These are phyloP conservation scores for Rhinogobius similis DNA, from an alignment of 2,113 vertebrate genomes.

Conservation along the genomic window DNA sequence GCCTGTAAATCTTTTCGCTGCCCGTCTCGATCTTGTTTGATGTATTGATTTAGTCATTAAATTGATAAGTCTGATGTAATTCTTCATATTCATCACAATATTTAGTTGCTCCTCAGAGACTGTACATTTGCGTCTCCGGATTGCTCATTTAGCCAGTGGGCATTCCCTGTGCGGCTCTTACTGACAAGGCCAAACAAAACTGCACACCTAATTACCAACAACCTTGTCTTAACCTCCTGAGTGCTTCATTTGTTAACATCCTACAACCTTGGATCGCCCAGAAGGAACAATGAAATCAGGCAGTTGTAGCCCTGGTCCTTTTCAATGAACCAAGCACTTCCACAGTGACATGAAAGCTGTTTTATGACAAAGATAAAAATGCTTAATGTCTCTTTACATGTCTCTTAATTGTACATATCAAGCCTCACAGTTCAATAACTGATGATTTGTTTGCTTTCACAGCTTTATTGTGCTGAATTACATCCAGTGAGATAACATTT, in stretches of 20 bases:
- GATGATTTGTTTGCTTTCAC: no score
- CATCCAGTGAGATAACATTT: not conserved
- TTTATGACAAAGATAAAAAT: not conserved
- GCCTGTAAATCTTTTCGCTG: not conserved
- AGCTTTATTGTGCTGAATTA: not conserved
- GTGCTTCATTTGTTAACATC: not conserved
- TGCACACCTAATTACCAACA: conserved; percentile 17
- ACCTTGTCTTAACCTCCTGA: conserved; percentile 13
- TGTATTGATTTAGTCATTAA: not conserved
- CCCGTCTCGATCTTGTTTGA: no score
- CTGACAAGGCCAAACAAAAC: conserved; percentile 26
- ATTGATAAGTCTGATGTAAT: not conserved
- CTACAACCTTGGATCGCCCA: conserved; percentile 12
- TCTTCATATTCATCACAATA: not conserved
- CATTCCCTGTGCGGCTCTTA: conserved; percentile 15
- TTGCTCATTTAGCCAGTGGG: conserved; percentile 24
- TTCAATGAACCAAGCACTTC: not conserved
- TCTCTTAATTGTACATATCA: no score
- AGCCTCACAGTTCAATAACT: no score
- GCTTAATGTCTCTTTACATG: no score
- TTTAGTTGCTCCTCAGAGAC: not conserved
- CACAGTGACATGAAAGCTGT: not conserved
- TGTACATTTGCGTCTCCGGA: conserved; percentile 1
- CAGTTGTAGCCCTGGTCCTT: conserved; percentile 1
- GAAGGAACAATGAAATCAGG: not conserved